phyloP scores from a whole-genome alignment of 1,140 invertebrate species.

The Daktulosphaira vitifoliae region DNA sequence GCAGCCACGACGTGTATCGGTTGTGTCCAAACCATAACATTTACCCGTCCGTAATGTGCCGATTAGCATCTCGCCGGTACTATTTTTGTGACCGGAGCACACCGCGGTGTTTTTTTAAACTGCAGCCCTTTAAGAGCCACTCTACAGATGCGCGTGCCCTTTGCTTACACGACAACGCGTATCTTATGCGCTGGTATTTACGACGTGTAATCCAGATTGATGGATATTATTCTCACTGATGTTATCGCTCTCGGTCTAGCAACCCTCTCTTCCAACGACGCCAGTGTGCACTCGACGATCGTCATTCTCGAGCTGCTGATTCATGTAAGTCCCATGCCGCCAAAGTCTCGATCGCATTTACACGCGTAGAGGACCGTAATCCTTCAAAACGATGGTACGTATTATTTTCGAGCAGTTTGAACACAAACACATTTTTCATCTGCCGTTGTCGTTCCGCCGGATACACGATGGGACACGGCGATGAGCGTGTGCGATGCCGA shows the following conservation, averaged over 20 bases:
- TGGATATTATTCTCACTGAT: neutral
- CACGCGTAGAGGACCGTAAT: neutral
- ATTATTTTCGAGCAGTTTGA: constrained; percentile 13
- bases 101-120: no score
- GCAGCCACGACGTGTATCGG: neutral
- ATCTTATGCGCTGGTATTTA: neutral
- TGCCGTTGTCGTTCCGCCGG: neutral
- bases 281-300: no score
- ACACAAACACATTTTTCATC: constrained; percentile 11
- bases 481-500: neutral
- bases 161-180: neutral
- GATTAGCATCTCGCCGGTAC: no score
- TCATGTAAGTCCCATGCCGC: no score
- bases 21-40: neutral
- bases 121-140: no score
- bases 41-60: no score
- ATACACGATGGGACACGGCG: no score
- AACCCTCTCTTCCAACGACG: no score
- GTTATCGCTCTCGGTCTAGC: neutral
- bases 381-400: neutral
- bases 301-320: no score
- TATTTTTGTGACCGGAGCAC: no score
- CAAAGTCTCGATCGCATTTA: no score
- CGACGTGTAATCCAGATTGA: constrained; percentile 28
- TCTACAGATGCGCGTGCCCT: no score